These are phyloP conservation scores for Neotoma lepida DNA, from an alignment of 2,113 vertebrate genomes.

Conservation along the genomic window DNA sequence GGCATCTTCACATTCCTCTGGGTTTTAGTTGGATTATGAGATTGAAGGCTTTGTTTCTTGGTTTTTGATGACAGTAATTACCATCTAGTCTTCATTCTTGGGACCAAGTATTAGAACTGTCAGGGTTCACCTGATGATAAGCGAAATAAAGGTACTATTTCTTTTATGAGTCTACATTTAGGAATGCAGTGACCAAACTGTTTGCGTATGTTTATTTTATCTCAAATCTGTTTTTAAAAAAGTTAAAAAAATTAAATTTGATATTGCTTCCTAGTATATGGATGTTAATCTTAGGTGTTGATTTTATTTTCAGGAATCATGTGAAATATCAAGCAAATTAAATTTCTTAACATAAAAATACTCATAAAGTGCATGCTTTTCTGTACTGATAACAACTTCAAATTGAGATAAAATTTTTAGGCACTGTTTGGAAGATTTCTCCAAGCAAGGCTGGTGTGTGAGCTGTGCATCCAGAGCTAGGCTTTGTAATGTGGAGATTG, in stretches of 20 bases:
- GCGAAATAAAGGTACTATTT: constrained; percentile 1
- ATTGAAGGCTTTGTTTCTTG: constrained; percentile 73
- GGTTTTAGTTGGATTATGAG: constrained; percentile 76
- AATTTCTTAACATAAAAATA: constrained; percentile 19
- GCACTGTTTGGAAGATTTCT: neutral
- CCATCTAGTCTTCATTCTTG: constrained; percentile 6
- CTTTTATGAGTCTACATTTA: neutral
- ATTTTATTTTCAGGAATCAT: constrained; percentile 46
- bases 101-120: constrained; percentile 42
- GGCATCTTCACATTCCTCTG: constrained; percentile 67
- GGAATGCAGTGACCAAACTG: constrained; percentile 14
- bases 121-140: constrained; percentile 45
- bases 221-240: constrained; percentile 28
- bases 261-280: neutral
- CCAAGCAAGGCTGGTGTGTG: neutral
- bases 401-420: neutral
- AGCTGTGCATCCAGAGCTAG: neutral
- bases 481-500: neutral
- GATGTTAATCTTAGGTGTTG: constrained; percentile 15
- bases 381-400: neutral
- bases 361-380: constrained; percentile 50
- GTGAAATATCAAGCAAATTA: constrained; percentile 33
- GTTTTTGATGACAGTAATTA: constrained; percentile 68
- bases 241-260: too few relatives aligned
- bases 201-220: constrained; percentile 51